Conservation (phyloP, 2,888 invertebrate genomes). For the Sphinx pinastri region DNA sequence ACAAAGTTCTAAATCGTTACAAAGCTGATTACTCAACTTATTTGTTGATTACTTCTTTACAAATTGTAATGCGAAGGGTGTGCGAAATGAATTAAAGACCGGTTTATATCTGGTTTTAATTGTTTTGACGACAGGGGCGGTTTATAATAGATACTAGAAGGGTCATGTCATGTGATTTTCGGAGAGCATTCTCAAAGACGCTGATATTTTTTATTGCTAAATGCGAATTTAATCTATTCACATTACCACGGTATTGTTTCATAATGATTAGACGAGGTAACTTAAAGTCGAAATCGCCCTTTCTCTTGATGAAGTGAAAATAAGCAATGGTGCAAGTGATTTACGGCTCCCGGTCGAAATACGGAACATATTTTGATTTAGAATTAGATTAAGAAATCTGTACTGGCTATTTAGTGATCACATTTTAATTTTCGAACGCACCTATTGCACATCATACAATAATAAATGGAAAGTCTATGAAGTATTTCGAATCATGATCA, state of each 20-base stretch:
- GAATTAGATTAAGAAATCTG: too few species aligned
- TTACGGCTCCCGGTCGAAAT: neutral
- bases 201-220: slow-evolving; percentile 31
- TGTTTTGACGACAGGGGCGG: slow-evolving; percentile 58
- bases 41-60: slow-evolving; percentile 39
- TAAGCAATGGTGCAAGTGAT: slow-evolving; percentile 73
- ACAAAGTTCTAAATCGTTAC: neutral
- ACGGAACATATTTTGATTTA: too few species aligned
- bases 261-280: slow-evolving; percentile 41
- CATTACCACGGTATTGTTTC: slow-evolving; percentile 39
- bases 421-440: too few species aligned
- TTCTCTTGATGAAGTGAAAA: slow-evolving; percentile 72
- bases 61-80: slow-evolving; percentile 39
- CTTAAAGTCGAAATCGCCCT: slow-evolving; percentile 43
- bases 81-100: slow-evolving; percentile 56
- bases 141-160: slow-evolving; percentile 54
- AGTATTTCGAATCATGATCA: too few species aligned
- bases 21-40: slow-evolving; percentile 27
- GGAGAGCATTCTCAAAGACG: slow-evolving; percentile 30
- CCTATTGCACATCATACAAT: too few species aligned
- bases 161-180: slow-evolving; percentile 33
- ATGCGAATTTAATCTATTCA: slow-evolving; percentile 31
- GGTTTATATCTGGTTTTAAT: slow-evolving; percentile 65
- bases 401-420: too few species aligned
- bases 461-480: too few species aligned